These are phyloP conservation scores for Zootoca vivipara DNA, from an alignment of 2,113 vertebrate genomes.

Conservation along the genomic window DNA sequence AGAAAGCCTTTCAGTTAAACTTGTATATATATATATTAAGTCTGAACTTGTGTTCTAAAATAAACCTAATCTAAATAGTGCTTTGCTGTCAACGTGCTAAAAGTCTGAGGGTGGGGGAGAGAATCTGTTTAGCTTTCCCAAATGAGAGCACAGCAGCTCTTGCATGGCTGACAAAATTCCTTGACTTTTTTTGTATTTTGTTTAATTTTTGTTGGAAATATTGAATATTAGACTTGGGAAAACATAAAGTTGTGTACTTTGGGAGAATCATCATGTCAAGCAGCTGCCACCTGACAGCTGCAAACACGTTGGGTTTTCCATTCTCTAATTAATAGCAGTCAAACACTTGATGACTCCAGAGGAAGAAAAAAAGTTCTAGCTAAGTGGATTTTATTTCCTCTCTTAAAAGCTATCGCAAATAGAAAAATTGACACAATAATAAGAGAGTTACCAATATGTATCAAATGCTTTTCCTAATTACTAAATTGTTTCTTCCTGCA, in stretches of 20 bases:
- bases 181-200: neutral
- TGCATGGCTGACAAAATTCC: accelerated
- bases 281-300: neutral
- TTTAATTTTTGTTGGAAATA: neutral
- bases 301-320: neutral
- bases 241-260: neutral
- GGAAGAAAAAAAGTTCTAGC: neutral
- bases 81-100: neutral
- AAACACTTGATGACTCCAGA: neutral
- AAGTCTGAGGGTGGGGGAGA: accelerated
- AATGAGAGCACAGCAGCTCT: accelerated
- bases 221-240: neutral
- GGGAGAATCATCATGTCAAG: neutral
- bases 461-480: constrained; percentile 35
- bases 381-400: neutral
- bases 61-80: accelerated
- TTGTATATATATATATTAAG: neutral
- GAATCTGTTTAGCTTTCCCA: neutral
- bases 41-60: neutral
- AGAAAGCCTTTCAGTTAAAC: neutral
- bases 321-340: neutral
- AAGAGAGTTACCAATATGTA: neutral
- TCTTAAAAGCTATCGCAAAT: neutral
- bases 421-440: neutral
- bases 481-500: constrained; percentile 55